Percentiles rank a stretch among this genome's conserved stretches.
Conservation (phyloP, 2,888 invertebrate species). For the Coelinius sp. region DNA sequence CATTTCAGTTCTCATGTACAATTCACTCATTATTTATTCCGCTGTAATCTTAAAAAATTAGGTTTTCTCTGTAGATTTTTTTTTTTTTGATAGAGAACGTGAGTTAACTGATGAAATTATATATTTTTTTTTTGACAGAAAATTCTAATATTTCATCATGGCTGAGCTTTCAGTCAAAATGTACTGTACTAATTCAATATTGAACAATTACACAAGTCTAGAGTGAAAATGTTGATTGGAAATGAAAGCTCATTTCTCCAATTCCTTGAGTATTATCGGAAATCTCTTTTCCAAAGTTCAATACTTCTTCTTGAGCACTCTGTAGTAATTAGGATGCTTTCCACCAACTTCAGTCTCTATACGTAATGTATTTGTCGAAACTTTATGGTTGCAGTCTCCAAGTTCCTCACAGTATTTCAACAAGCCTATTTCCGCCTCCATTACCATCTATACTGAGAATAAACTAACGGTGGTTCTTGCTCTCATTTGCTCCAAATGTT, state of each 20-base stretch:
- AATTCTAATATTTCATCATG: not conserved
- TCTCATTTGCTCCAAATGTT: not conserved
- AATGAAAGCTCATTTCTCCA: not conserved
- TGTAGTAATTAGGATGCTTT: not conserved
- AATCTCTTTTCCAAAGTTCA: not conserved
- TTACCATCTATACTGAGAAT: not conserved
- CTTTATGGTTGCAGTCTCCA: not conserved
- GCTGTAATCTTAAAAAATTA: not conserved
- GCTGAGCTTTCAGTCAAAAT: too few species aligned
- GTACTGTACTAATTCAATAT: not conserved
- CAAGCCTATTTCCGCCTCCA: not conserved
- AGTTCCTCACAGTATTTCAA: not conserved
- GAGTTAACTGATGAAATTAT: not conserved
- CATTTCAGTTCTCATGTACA: not conserved
- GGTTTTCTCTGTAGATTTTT: not conserved
- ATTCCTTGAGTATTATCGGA: not conserved
- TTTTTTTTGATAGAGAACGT: not conserved
- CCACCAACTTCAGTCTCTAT: not conserved
- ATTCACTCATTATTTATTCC: conserved; percentile 11
- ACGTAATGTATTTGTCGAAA: conserved; percentile 3
- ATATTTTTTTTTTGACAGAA: not conserved
- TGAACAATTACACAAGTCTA: not conserved
- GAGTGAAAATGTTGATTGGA: not conserved
- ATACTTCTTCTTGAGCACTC: not conserved
- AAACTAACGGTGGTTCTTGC: not conserved